Evolutionary conservation across 2,888 invertebrate genomes (phyloP), one percentile per base, ranked within the genome.

Genomic region (Drosophila limbata): DNA sequence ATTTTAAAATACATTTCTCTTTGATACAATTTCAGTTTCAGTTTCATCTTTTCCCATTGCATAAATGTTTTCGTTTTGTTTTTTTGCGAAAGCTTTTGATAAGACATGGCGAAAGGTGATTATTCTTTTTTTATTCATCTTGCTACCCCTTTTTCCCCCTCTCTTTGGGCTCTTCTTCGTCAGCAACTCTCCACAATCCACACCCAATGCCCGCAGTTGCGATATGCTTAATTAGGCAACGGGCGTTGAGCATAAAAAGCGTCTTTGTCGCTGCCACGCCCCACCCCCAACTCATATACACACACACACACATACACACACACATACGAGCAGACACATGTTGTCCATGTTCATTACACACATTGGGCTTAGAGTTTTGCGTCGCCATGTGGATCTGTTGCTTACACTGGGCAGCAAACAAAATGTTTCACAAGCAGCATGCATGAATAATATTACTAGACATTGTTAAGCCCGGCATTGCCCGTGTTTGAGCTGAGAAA

Each of bases 181-280:
- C 11, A 11, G 17, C 17, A 17, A n/a, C 51, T 28, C 15, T 35
- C 37, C 77, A 42, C 73, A 47, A 44, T 52, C 66, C 77, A 42
- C 73, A 47, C 64, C 64, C 66, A 69, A 47, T 47, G 63, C 76
- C 80, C 74, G 69, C 78, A 71, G 76, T 78, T 79, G 74, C 69
- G 86, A 74, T 88, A 84, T 84, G 88, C 88, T 88, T 83, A 83
- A 83, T 83, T 84, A 88, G 88, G 85, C 83, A 83, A 84, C 79
- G 78, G 82, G 87, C 84, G 79, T 75, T 69, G 83, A 73, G 83
- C 77, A 84, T 88, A 77, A 83, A 88, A 84, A 77, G 83, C 83
- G 80, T 85, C 83, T 88, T 88, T 88, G 86, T 88, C 84, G 83
- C 74, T 78, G 83, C 88, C 88, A 64, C 57, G 57, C 53, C 79